Percentiles rank a stretch among this genome's conserved stretches.
Conservation (phyloP, 2,888 invertebrate genomes). For the Perithous albicinctus region DNA sequence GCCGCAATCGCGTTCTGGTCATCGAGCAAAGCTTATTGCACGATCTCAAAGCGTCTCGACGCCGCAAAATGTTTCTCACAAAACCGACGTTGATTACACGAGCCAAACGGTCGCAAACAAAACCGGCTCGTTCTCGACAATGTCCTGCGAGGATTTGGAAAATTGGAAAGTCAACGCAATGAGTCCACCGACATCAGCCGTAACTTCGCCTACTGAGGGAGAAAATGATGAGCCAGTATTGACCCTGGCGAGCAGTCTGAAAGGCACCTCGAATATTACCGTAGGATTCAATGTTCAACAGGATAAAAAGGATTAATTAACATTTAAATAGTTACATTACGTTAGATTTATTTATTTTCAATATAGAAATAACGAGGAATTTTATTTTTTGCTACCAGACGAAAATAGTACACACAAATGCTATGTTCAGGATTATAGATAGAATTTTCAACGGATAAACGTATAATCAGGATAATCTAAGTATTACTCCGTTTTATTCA, state of each 20-base stretch:
- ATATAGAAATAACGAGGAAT: background rate
- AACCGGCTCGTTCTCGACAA: constrained; percentile 76
- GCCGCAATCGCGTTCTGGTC: constrained; percentile 37
- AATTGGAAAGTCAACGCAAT: constrained; percentile 71
- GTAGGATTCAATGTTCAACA: constrained; percentile 79
- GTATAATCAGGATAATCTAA: background rate
- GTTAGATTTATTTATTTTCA: background rate
- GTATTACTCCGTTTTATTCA: no score
- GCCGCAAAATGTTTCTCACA: constrained; percentile 68
- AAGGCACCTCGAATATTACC: constrained; percentile 75
- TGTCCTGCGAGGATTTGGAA: constrained; percentile 75
- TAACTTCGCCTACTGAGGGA: constrained; percentile 39
- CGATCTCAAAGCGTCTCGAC: constrained; percentile 78
- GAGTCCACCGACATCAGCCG: constrained; percentile 14
- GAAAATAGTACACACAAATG: background rate
- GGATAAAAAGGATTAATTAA: constrained; percentile 64
- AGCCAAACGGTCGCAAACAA: constrained; percentile 66
- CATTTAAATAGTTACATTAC: background rate
- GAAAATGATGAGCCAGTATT: constrained; percentile 75
- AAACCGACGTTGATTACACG: constrained; percentile 47
- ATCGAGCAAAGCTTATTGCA: constrained; percentile 71
- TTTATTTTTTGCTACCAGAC: background rate
- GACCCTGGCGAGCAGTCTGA: constrained; percentile 79
- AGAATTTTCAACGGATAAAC: background rate
- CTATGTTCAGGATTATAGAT: background rate